Evolutionary conservation across 2,888 invertebrate species (phyloP).

Genomic region (Rhamnusium bicolor): DNA sequence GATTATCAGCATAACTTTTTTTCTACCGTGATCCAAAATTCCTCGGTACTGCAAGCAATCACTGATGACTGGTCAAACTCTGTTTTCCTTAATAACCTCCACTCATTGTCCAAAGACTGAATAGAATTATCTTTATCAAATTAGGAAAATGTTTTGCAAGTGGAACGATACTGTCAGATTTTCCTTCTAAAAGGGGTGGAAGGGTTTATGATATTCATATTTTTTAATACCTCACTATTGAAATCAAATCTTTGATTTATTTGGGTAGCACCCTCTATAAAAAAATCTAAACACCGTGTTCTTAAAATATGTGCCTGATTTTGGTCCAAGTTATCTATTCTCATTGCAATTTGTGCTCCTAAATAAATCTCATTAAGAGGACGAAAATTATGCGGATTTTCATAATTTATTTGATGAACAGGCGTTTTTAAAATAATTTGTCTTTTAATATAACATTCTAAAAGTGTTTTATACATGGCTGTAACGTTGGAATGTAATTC

Average conservation of each 20-base stretch:
- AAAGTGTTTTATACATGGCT: conserved; percentile 2
- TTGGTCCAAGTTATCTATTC: conserved; percentile 26
- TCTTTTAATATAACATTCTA: conserved; percentile 35
- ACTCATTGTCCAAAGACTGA: conserved; percentile 34
- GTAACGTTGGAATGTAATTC: not conserved
- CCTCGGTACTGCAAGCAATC: not conserved
- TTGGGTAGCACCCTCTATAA: conserved; percentile 29
- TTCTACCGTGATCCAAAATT: not conserved
- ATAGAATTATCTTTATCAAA: conserved; percentile 17
- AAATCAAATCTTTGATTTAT: conserved; percentile 34
- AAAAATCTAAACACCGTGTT: conserved; percentile 35
- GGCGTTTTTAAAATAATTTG: not conserved
- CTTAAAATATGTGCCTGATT: too few species aligned
- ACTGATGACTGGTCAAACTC: not conserved
- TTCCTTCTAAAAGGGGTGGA: not conserved
- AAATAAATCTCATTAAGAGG: conserved; percentile 36
- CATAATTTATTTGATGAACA: conserved; percentile 22
- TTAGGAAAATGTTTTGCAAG: conserved; percentile 25
- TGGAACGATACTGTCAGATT: not conserved
- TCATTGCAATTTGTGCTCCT: conserved; percentile 39
- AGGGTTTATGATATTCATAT: conserved; percentile 31
- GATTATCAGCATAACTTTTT: not conserved
- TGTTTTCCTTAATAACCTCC: conserved; percentile 29
- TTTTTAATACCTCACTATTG: conserved; percentile 24
- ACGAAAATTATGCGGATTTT: conserved; percentile 36